Evolutionary conservation across 37 sponge, comb jelly and placozoan genomes (phyloP).

Genomic region (Beroe forskalii): DNA sequence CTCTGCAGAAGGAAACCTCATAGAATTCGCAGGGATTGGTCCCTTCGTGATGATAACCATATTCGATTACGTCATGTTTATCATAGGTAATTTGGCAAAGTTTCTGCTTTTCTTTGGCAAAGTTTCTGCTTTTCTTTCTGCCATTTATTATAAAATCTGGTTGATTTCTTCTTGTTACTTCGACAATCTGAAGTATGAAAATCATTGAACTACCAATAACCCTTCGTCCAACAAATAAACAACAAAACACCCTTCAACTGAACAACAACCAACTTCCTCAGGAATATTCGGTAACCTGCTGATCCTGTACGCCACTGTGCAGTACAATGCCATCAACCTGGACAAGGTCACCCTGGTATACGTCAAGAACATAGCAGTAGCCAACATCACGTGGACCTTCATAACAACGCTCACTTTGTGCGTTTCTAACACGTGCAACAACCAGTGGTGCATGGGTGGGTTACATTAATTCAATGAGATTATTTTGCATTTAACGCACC

Average conservation of each 20-base stretch:
- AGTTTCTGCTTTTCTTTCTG: not conserved
- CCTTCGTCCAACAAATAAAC: too few species aligned
- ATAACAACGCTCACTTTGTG: slow-evolving; percentile 32
- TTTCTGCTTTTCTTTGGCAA: not conserved
- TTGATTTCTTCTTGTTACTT: not conserved
- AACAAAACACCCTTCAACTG: too few species aligned
- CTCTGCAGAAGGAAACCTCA: not conserved
- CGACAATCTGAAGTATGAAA: not conserved
- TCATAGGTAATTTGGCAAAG: not conserved
- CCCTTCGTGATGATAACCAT: not conserved
- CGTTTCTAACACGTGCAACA: not conserved
- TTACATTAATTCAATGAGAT: not conserved
- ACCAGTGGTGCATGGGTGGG: slow-evolving; percentile 27
- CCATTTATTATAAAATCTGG: not conserved
- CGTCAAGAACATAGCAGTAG: slow-evolving; percentile 39
- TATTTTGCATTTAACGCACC: not conserved
- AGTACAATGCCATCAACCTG: slow-evolving; percentile 47
- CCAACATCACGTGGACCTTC: slow-evolving; percentile 21
- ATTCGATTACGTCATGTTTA: slow-evolving; percentile 18
- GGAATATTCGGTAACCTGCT: slow-evolving; percentile 12
- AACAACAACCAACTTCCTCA: too few species aligned
- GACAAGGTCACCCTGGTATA: slow-evolving; percentile 46
- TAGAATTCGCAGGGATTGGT: not conserved
- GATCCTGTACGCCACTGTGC: slow-evolving; percentile 13
- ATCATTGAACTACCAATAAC: not conserved